phyloP scores from a whole-genome alignment of 2,797 vertebrate species.

The Lithobates sylvaticus region DNA sequence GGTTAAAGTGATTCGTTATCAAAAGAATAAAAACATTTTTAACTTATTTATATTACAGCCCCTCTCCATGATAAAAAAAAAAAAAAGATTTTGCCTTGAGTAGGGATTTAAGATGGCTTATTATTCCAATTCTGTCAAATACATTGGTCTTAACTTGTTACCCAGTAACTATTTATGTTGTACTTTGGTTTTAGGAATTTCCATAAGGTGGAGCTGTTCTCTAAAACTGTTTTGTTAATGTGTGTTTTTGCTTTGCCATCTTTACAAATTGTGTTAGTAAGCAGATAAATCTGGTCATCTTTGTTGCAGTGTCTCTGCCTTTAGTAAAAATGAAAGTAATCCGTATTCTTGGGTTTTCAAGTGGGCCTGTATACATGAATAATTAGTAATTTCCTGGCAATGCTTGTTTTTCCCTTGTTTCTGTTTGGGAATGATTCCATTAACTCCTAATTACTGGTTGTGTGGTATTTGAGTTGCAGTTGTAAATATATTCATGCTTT shows the following conservation, averaged over 20 bases:
- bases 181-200: not conserved
- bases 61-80: no score
- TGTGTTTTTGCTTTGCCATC: not conserved
- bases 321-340: not conserved
- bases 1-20: no score
- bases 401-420: conserved; percentile 4
- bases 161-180: not conserved
- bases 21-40: not conserved
- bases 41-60: no score
- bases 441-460: not conserved
- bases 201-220: conserved; percentile 5
- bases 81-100: no score
- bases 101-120: not conserved
- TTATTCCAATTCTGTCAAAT: not conserved
- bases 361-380: not conserved
- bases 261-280: not conserved
- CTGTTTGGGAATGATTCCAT: not conserved
- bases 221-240: not conserved
- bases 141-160: not conserved
- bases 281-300: not conserved
- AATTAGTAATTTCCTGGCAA: not conserved
- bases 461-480: not conserved
- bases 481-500: not conserved
- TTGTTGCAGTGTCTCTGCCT: not conserved
- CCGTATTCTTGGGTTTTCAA: not conserved